phyloP scores from a whole-genome alignment of 2,113 vertebrate genomes.

The Pterocles orientalis region DNA sequence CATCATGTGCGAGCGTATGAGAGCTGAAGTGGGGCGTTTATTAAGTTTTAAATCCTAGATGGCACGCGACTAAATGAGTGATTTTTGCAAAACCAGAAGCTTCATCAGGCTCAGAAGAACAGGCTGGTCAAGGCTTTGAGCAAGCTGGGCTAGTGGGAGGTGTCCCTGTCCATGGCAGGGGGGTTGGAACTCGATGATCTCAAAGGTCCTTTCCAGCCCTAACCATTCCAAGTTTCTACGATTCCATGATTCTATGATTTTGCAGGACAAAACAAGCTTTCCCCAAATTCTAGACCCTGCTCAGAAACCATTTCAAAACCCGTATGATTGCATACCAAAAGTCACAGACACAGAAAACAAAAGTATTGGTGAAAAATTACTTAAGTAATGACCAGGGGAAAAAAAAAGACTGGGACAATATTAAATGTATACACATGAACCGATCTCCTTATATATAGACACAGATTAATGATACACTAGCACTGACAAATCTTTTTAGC shows the following conservation, averaged over 20 bases:
- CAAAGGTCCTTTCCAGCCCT: too few relatives aligned
- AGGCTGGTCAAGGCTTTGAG: background rate
- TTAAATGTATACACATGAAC: background rate
- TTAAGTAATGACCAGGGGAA: background rate
- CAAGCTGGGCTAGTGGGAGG: too few relatives aligned
- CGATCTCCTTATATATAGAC: background rate
- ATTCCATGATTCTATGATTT: too few relatives aligned
- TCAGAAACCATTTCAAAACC: background rate
- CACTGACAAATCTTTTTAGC: background rate
- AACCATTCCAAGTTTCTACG: too few relatives aligned
- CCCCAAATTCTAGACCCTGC: background rate
- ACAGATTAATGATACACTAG: background rate
- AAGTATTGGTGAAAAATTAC: background rate
- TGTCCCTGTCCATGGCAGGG: too few relatives aligned
- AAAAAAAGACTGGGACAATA: background rate
- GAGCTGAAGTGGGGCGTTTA: background rate
- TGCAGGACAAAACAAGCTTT: background rate
- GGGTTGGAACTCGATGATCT: too few relatives aligned
- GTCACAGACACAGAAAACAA: background rate
- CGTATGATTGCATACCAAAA: background rate
- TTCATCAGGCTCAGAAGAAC: background rate
- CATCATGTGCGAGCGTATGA: background rate
- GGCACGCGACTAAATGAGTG: background rate
- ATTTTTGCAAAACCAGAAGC: background rate
- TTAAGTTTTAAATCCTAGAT: background rate